Base-by-base conservation (phyloP, 2,113 vertebrate species). In the Suricata suricatta region DNA sequence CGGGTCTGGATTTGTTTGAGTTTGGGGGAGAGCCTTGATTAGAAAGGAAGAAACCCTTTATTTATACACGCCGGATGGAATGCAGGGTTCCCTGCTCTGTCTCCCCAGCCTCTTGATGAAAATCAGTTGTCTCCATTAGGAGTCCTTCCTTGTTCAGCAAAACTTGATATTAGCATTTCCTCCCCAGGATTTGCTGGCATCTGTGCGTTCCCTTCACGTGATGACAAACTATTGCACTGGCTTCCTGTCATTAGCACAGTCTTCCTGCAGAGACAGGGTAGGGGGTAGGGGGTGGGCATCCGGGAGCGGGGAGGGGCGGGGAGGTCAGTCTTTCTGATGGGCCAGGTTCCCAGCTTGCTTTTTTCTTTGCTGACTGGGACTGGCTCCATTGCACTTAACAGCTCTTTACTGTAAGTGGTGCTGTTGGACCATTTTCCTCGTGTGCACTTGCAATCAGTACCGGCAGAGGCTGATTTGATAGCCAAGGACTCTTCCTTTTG, bases 351-450 rank as follows among this genome's bases (percentile, higher is more conserved):
- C n/a, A 63, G 47, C 66, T 71, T 29, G 23, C 15, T 54, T 68
- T 93, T 68, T 93, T 38, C 77, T 68, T 72, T 31, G 25, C 8
- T 0, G 38, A 89, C 16, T 12, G 0, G 1, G 15, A 31, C 4
- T 1, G 16, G 35, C 15, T 64, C 5, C 0, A 2, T 66, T 97
- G 97, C 88, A 97, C 5, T 96, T 94, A 38, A 27, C 10, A 0
- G 0, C 0, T 86, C 3, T 12, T 11, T n/a, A 64, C 98, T 96
- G 93, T 83, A 97, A 97, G 98, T 96, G 98, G 98, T 68, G 96
- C 97, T 98, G 90, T 97, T 98, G 0, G 25, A 98, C 85, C 80
- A 69, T 93, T 92, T 98, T 98, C 83, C 79, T 8, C 2, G 0
- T 1, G 5, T 13, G 50, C 15, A 29, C 44, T 2, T 35, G 0